Conservation (phyloP, 1,140 invertebrate species). For the Pseudobourletiella spinata region DNA sequence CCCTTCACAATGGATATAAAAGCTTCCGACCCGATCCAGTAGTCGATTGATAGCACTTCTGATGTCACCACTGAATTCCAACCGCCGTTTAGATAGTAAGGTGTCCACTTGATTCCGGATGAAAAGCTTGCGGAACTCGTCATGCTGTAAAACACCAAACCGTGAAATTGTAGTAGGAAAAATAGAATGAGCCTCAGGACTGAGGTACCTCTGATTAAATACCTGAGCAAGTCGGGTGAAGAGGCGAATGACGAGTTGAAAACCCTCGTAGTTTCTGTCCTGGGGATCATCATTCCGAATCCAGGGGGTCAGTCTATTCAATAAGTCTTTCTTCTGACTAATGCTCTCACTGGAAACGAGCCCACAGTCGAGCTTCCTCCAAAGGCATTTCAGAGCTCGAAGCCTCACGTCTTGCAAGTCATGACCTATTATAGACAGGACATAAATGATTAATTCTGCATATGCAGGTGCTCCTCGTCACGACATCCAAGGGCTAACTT, state of each 20-base stretch:
- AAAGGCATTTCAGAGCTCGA: slow-evolving; percentile 24
- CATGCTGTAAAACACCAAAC: slow-evolving; percentile 8
- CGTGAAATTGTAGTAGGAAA: too few species aligned
- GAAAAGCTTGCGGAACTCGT: slow-evolving; percentile 20
- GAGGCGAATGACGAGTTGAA: not conserved
- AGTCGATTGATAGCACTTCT: slow-evolving; percentile 7
- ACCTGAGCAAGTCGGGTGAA: not conserved
- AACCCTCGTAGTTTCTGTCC: not conserved
- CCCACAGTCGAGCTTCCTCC: slow-evolving; percentile 25
- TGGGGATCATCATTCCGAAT: slow-evolving; percentile 2
- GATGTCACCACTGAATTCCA: slow-evolving; percentile 4
- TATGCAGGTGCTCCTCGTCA: not conserved
- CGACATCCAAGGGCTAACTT: not conserved
- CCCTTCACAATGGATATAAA: slow-evolving; percentile 10
- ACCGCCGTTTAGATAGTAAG: slow-evolving; percentile 13
- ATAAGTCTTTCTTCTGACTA: slow-evolving; percentile 18
- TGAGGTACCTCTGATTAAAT: too few species aligned
- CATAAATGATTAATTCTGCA: not conserved
- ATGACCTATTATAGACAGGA: slow-evolving; percentile 22
- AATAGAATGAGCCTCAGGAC: too few species aligned
- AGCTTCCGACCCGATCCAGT: slow-evolving; percentile 8
- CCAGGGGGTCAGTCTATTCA: slow-evolving; percentile 19
- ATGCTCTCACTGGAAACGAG: slow-evolving; percentile 18
- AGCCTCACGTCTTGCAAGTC: slow-evolving; percentile 22
- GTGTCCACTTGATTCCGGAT: slow-evolving; percentile 17